Evolutionary conservation across 2,113 vertebrate species (phyloP), one percentile per base, ranked within the genome.

Genomic region (Heloderma charlesbogerti): DNA sequence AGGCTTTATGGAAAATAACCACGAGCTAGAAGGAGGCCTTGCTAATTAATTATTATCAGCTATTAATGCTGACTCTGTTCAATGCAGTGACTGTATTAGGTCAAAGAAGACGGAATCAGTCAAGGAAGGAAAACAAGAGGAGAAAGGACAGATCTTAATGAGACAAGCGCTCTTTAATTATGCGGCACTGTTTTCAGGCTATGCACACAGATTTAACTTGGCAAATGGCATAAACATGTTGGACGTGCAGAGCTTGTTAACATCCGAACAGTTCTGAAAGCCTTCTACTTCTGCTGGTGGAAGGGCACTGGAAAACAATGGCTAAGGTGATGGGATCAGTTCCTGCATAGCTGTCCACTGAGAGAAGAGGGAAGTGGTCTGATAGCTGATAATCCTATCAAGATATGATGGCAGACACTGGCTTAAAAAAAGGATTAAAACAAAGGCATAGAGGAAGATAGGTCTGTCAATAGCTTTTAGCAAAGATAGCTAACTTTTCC

Each of bases 81-180:
- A 87, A 86, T 87, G 74, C 87, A 92, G 69, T 31, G 69, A 75
- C 63, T 29, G 81, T 31, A 25, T 22, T 18, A 63, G 60, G 60
- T 63, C 60, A 63, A 63, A 63, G 60, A 63, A 63, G 60, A 22
- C 86, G 60, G 88, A 89, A 54, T 92, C 79, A 29, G 67, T 74
- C 80, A 75, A n/a, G 80, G 71, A n/a, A 87, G 71, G 31, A 83
- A 84, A 89, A 89, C 80, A 75, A 84, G 84, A 88, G 87, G 83
- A 93, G 84, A 86, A 88, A 94, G 87, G 89, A 83, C 87, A 81
- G 66, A 74, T 63, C 29, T 72, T 60, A 75, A 93, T 34, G 93
- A 94, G 95, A 95, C 95, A 96, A 96, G 92, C 86, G 94, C 92
- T 71, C 88, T 94, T 95, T 94, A 91, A 96, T 94, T 94, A 83